Conservation (phyloP, 2,797 vertebrate species). For the Aselliscus stoliczkanus region DNA sequence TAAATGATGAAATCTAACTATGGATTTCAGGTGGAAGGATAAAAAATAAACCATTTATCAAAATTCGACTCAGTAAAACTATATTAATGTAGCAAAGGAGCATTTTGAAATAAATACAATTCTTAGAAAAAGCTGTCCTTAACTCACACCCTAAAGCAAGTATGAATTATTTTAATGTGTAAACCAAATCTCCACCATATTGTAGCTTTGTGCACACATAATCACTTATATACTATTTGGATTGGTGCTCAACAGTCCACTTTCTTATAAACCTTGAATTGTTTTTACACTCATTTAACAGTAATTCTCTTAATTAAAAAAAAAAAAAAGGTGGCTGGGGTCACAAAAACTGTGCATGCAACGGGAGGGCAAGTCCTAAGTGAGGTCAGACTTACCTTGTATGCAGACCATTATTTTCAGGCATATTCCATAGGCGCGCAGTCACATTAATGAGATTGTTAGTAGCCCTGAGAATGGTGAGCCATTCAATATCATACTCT, state of each 20-base stretch:
- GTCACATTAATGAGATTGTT: slow-evolving; percentile 87
- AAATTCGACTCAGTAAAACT: slow-evolving; percentile 18
- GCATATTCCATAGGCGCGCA: slow-evolving; percentile 89
- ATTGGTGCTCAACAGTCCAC: not conserved
- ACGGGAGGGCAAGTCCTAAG: not conserved
- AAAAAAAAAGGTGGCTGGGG: not conserved
- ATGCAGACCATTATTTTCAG: slow-evolving; percentile 93
- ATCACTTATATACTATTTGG: not conserved
- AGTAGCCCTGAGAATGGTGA: slow-evolving; percentile 93
- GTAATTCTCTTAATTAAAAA: not conserved
- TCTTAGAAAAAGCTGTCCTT: slow-evolving; percentile 15
- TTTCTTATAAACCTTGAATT: not conserved
- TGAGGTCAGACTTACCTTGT: slow-evolving; percentile 81
- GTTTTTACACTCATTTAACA: not conserved
- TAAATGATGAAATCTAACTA: slow-evolving; percentile 10
- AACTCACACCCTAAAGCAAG: not conserved
- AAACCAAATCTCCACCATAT: not conserved
- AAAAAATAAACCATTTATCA: slow-evolving; percentile 15
- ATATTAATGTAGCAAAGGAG: slow-evolving; percentile 27
- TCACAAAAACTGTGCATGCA: not conserved
- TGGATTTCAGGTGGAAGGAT: not conserved
- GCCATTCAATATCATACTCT: slow-evolving; percentile 96
- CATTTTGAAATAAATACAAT: slow-evolving; percentile 20
- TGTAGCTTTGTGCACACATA: not conserved
- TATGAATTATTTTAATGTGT: not conserved